Base-by-base conservation (phyloP, 2,113 vertebrate species). In the Parus major region DNA sequence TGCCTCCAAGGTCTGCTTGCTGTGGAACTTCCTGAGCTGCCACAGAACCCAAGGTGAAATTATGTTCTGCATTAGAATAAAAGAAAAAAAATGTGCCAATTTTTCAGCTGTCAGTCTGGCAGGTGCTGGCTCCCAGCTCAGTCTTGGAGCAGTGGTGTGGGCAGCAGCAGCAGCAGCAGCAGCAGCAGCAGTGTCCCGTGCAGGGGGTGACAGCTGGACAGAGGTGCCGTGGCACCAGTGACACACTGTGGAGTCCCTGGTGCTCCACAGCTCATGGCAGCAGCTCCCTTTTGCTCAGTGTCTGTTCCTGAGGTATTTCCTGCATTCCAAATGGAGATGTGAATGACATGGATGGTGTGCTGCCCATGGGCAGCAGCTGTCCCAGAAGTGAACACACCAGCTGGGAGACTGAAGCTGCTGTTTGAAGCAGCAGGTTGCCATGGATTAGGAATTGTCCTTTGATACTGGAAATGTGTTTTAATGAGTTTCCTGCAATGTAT, bases 221-320 rank as follows among this genome's bases (percentile, higher is more conserved):
- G 60, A 24, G 70, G 47, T 22, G 63, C 47, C 0, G 1, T 42
- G n/a, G 25, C 81, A 21, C 16, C 49, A 7, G 0, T 4, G 52
- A 2, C 60, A 50, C 27, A 2, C 1, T n/a, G 1, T 15, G 12
- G 47, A 19, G 63, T 1, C 53, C 7, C 0, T 3, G 36, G 29
- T 13, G 19, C 60, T 15, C 1, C 0, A 2, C 61, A 18, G 39
- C 36, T 35, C 3, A 1, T 0, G 0, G 28, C 66, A 35, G 35
- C 73, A 14, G 36, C 69, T 39, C 49, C 69, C 24, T 69, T 24
- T 27, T 39, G 50, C 76, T 44, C 75, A 11, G 1, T 3, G 2
- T 5, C 47, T 0, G 2, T 31, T 80, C 17, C 71, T 65, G 46
- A 33, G 52, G 55, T 4, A 49, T 35, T 50, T 35, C 29, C 52